Evolutionary conservation across 1,140 invertebrate genomes (phyloP), one percentile per base, ranked within the genome.

Genomic region (Procambarus clarkii): DNA sequence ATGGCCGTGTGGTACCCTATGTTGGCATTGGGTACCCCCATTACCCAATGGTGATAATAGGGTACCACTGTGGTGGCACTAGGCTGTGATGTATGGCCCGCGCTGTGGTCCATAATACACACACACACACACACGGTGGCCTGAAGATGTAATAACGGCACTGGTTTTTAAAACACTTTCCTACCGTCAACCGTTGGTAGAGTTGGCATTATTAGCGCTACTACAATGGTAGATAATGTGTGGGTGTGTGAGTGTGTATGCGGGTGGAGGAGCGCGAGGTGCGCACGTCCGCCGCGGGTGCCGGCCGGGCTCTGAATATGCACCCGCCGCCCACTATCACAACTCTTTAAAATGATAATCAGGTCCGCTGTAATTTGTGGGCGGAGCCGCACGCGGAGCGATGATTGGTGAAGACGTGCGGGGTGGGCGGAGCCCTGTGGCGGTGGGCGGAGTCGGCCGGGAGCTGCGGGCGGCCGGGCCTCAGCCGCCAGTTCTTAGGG

Each of bases 331-430:
- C 77, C 87, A 45, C 87, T 89, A 81, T 80, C 83, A 91, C 60
- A 86, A 85, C 90, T 91, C 90, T 84, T 91, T 91, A 91, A 91
- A 91, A 91, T 91, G 90, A 91, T 91, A 91, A 91, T 91, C 90
- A 91, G 82, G 90, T 71, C 78, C 83, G 69, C 64, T 87, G 79
- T 91, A 91, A 91, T 91, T 91, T 82, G 90, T 81, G 90, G 90
- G 90, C 90, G 90, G 90, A 77, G 90, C 64, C 4, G 18, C 9
- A 34, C n/a, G 15, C 44, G n/a, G 83, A 9, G 90, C 78, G 34
- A 48, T 71, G 84, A 64, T 81, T 91, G 90, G 90, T 44, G 78
- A 88, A 88, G 90, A 76, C 64, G 90, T 46, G 24, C 13, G 48
- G 80, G 80, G 84, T 54, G 80, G 90, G 90, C 79, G 83, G 90